Evolutionary conservation across 2,797 vertebrate genomes (phyloP), one percentile per base, ranked within the genome.

Genomic region (Lithobates pipiens): DNA sequence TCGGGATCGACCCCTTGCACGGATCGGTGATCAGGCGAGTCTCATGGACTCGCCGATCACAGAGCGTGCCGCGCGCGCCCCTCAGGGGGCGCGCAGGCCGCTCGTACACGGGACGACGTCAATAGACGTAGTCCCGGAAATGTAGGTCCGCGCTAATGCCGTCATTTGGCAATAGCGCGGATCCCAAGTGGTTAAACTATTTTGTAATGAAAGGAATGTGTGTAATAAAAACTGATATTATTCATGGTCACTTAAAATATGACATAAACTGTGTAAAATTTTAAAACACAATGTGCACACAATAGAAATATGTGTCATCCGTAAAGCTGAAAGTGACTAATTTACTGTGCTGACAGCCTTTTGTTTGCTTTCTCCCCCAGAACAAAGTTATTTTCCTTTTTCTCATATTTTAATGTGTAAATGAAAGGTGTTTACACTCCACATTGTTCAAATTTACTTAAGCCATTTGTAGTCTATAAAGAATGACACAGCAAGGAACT

Each of bases 311-410:
- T 78, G 65, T 44, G 63, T 18, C 16, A 36, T 65, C 83, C 74
- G 23, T 73, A 68, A 34, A 80, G 34, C 39, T 5, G 34, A 76
- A 83, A n/a, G n/a, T 69, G 11, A 73, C 80, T 73, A 46, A 65
- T 71, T 83, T 21, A 34, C 71, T 50, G 32, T 67, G 6, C 25
- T 80, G 70, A 16, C 54, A 79, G 70, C 9, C 21, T 73, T 84
- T 50, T 80, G 44, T 80, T 80, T 85, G 67, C 61, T 46, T 27
- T 46, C 10, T 29, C 67, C 21, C 46, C 57, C 57, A 27, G 77
- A 67, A 34, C 39, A 67, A 67, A 79, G 36, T 54, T 85, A 75
- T 80, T 68, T 73, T n/a, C 70, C 25, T 50, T 81, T 86, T 81
- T 81, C 84, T 81, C 10, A 21, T 76, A 34, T 63, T 74, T 76